Conservation (phyloP, 2,113 vertebrate species). For the Scomber scombrus region DNA sequence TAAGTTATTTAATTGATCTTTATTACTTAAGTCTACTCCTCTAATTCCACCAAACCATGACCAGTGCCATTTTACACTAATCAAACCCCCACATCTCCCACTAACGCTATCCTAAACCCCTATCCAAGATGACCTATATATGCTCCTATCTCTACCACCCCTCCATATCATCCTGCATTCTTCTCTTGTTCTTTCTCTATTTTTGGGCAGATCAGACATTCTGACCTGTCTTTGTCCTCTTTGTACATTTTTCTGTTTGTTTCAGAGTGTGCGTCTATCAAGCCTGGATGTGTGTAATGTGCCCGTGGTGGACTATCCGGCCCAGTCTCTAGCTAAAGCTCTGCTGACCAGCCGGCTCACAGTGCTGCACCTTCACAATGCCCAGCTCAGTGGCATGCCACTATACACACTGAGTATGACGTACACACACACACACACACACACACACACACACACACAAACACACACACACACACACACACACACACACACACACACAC, state of each 20-base stretch:
- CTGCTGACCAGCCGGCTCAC: constrained; percentile 81
- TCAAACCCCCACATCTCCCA: not conserved
- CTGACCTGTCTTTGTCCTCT: not conserved
- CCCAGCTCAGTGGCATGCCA: constrained; percentile 82
- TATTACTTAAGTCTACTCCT: not conserved
- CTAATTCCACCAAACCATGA: not conserved
- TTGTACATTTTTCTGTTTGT: constrained; percentile 37
- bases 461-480: constrained; percentile 8
- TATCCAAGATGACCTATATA: not conserved
- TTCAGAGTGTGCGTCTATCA: constrained; percentile 83
- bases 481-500: constrained; percentile 27
- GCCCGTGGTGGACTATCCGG: constrained; percentile 74
- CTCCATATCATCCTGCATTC: too few relatives aligned
- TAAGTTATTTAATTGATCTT: too few relatives aligned
- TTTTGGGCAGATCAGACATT: not conserved
- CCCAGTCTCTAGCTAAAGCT: constrained; percentile 80
- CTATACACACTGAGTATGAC: constrained; percentile 83
- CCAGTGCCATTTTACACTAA: not conserved
- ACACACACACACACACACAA: constrained; percentile 28
- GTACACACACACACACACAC: constrained; percentile 16
- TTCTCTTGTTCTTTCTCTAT: not conserved
- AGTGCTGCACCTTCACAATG: constrained; percentile 81
- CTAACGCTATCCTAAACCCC: not conserved
- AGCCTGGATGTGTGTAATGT: constrained; percentile 82
- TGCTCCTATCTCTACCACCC: not conserved